These are phyloP conservation scores for Palaemon carinicauda DNA, from an alignment of 1,140 invertebrate genomes.

Conservation along the genomic window DNA sequence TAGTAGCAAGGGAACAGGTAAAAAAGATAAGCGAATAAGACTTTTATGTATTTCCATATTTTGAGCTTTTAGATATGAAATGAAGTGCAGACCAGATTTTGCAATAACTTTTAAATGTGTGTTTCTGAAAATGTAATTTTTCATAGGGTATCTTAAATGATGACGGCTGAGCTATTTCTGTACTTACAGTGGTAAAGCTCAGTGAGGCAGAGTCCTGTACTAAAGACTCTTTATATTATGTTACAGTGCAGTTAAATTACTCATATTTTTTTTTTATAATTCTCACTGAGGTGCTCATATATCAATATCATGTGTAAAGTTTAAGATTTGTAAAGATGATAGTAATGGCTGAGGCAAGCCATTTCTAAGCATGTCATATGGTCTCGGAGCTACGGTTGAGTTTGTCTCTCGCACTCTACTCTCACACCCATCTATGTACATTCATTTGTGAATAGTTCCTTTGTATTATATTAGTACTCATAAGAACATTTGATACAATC, in stretches of 20 bases:
- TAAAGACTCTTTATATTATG: background rate
- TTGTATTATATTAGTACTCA: slow-evolving; percentile 60
- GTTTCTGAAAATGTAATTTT: slow-evolving; percentile 26
- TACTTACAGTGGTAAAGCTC: slow-evolving; percentile 12
- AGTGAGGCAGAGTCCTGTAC: background rate
- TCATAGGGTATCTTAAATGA: slow-evolving; percentile 18
- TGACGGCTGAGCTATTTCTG: slow-evolving; percentile 15
- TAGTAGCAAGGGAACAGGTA: slow-evolving; percentile 15
- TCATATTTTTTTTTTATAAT: background rate
- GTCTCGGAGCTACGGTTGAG: slow-evolving; percentile 18
- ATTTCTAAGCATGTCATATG: slow-evolving; percentile 5
- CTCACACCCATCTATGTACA: slow-evolving; percentile 55
- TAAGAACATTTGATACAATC: slow-evolving; percentile 58
- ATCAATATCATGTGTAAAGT: slow-evolving; percentile 25
- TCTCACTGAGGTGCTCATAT: slow-evolving; percentile 34
- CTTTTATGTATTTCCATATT: slow-evolving; percentile 38
- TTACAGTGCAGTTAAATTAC: background rate
- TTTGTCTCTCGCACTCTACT: slow-evolving; percentile 33
- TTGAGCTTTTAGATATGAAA: slow-evolving; percentile 36
- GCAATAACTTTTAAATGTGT: slow-evolving; percentile 25
- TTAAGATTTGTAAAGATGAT: slow-evolving; percentile 6
- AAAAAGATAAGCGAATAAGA: slow-evolving; percentile 11
- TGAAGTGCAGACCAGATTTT: slow-evolving; percentile 31
- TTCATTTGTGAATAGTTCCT: slow-evolving; percentile 59
- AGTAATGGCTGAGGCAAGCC: slow-evolving; percentile 7